These are phyloP conservation scores for Xylocampa areola DNA, from an alignment of 2,888 invertebrate genomes.

Conservation along the genomic window DNA sequence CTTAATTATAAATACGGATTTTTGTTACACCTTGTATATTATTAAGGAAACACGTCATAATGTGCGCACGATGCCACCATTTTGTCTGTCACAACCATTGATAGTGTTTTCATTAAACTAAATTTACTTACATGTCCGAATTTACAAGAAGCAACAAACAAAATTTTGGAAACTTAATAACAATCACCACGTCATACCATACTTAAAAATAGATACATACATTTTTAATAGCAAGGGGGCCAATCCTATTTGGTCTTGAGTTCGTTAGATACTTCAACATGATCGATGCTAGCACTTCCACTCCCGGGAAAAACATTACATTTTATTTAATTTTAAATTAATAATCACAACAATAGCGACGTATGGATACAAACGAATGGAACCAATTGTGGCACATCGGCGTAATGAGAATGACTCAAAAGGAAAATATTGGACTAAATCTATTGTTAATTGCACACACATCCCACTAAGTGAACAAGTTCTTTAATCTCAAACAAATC, in stretches of 20 bases:
- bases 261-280: conserved; percentile 76
- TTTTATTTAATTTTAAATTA: conserved; percentile 44
- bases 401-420: conserved; percentile 73
- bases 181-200: conserved; percentile 11
- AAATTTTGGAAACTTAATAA: background rate
- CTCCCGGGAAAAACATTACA: conserved; percentile 74
- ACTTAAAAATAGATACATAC: conserved; percentile 62
- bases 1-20: too few relatives aligned
- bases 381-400: conserved; percentile 57
- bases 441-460: conserved; percentile 81
- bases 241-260: conserved; percentile 70
- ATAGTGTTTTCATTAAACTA: conserved; percentile 3
- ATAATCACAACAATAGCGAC: conserved; percentile 39
- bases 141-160: background rate
- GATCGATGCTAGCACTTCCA: conserved; percentile 65
- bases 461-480: conserved; percentile 69
- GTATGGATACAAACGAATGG: conserved; percentile 35
- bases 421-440: conserved; percentile 83
- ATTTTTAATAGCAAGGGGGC: conserved; percentile 64
- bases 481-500: conserved; percentile 73
- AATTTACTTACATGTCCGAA: background rate
- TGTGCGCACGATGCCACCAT: conserved; percentile 38
- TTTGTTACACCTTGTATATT: too few relatives aligned
- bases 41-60: background rate
- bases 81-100: conserved; percentile 36